phyloP scores from a whole-genome alignment of 2,797 vertebrate genomes.

The Holocentrus rufus region DNA sequence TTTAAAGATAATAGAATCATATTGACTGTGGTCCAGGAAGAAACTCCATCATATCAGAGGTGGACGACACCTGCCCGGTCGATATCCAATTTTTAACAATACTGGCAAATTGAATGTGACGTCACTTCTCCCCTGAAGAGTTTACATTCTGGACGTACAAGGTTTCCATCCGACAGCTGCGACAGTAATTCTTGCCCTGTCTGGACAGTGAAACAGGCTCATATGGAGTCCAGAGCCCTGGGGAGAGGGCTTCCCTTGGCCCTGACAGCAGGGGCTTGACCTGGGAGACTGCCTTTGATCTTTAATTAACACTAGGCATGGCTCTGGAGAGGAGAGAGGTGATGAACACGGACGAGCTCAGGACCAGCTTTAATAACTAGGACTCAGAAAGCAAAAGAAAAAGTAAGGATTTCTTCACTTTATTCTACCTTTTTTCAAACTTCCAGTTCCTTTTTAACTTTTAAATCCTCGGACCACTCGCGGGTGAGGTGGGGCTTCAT shows the following conservation, averaged over 20 bases:
- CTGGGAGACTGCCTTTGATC: constrained; percentile 74
- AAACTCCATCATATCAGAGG: no score
- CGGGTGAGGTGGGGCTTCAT: constrained; percentile 22
- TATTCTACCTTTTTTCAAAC: constrained; percentile 14
- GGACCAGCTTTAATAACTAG: constrained; percentile 37
- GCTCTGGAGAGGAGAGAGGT: constrained; percentile 52
- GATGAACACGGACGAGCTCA: constrained; percentile 59
- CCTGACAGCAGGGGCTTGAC: constrained; percentile 74
- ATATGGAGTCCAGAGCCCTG: constrained; percentile 45
- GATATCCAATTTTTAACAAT: no score
- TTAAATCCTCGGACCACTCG: constrained; percentile 17
- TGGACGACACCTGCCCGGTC: no score
- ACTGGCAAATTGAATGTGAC: no score
- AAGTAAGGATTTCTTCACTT: background rate
- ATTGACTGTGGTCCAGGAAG: no score
- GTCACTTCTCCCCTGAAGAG: background rate
- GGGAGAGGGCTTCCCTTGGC: constrained; percentile 60
- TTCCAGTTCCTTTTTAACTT: background rate
- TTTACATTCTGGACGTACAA: constrained; percentile 22
- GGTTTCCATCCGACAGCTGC: constrained; percentile 11
- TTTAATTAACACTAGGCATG: constrained; percentile 73
- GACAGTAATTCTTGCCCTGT: constrained; percentile 34
- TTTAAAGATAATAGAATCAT: no score
- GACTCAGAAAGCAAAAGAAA: constrained; percentile 14
- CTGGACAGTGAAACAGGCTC: constrained; percentile 49